A percentile compares a stretch with the other conserved stretches of the same genome.
Evolutionary conservation across 2,888 invertebrate genomes (phyloP).

Genomic region (Xestobium rufovillosum): DNA sequence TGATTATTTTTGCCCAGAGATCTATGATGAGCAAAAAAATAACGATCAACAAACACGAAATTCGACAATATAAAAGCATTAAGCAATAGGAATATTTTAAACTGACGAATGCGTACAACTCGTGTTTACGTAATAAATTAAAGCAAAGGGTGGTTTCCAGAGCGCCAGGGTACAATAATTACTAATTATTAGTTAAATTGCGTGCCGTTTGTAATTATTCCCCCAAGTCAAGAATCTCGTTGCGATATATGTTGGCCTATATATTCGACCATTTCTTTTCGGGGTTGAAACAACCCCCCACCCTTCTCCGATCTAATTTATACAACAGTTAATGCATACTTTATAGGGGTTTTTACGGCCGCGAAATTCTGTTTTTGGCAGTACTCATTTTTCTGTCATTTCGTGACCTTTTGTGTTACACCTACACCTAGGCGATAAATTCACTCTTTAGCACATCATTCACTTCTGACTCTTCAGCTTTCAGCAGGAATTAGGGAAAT

Average conservation of each 20-base stretch:
- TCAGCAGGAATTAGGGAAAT: no score
- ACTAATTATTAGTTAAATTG: slow-evolving; percentile 40
- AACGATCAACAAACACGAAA: slow-evolving; percentile 38
- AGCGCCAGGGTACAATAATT: slow-evolving; percentile 30
- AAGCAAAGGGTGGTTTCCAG: slow-evolving; percentile 25
- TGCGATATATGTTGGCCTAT: slow-evolving; percentile 26
- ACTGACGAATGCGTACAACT: slow-evolving; percentile 10
- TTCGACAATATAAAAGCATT: slow-evolving; percentile 29
- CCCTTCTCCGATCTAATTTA: no score
- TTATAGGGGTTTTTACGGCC: no score
- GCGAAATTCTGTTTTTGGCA: no score
- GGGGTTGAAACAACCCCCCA: no score
- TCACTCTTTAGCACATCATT: no score
- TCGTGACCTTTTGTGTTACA: no score
- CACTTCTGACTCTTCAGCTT: no score
- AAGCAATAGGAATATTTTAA: slow-evolving; percentile 30
- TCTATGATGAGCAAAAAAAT: slow-evolving; percentile 30
- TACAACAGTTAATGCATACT: no score
- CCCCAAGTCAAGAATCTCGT: slow-evolving; percentile 34
- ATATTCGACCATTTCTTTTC: slow-evolving; percentile 26
- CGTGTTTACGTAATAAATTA: slow-evolving; percentile 26
- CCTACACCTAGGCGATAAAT: no score
- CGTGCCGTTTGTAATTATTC: slow-evolving; percentile 38
- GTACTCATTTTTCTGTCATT: no score
- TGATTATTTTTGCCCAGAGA: slow-evolving; percentile 38